Evolutionary conservation across 2,113 vertebrate species (phyloP).

Genomic region (Pseudonaja textilis): DNA sequence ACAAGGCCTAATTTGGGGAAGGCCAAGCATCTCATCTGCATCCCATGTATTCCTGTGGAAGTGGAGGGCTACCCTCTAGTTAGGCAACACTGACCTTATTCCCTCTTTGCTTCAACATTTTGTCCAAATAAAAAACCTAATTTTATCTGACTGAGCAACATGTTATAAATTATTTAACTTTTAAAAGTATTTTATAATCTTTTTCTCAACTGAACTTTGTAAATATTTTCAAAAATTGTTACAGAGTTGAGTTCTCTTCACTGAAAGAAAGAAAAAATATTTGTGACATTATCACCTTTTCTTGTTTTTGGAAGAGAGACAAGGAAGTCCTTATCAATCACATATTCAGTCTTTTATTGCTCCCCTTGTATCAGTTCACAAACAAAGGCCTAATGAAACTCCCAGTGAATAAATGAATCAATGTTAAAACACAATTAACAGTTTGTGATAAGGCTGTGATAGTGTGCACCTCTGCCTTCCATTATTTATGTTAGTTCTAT

Average conservation of each 20-base stretch:
- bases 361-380: not conserved
- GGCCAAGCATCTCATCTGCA: not conserved
- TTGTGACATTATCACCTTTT: not conserved
- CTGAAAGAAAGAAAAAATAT: not conserved
- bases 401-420: not conserved
- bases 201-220: not conserved
- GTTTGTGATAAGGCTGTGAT: not conserved
- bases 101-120: not conserved
- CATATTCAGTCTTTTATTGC: not conserved
- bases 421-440: not conserved
- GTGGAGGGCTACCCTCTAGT: accelerated
- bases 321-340: not conserved
- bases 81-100: not conserved
- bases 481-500: not conserved
- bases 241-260: not conserved
- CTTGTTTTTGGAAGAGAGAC: not conserved
- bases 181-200: not conserved
- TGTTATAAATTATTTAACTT: not conserved
- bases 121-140: not conserved
- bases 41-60: not conserved
- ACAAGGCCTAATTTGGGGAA: not conserved
- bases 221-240: not conserved
- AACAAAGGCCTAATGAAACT: not conserved
- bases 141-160: not conserved
- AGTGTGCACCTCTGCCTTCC: not conserved